Base-by-base conservation (phyloP, 2,888 invertebrate species). In the Branchinecta sandiegonensis region DNA sequence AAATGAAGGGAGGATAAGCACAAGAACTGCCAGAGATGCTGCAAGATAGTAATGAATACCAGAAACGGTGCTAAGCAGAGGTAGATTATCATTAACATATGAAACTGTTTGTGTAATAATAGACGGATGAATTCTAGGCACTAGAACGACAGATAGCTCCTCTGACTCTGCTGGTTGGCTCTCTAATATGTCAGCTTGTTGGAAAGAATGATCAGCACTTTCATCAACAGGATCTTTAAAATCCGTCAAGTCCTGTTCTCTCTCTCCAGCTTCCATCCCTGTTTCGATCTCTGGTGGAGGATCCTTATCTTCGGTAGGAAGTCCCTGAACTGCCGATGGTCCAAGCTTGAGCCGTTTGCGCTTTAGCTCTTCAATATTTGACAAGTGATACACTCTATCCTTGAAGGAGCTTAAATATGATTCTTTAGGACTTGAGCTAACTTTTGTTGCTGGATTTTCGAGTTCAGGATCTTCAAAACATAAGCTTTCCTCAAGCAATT, bases 181-280 rank as follows among this genome's bases (percentile, higher is more conserved):
- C 37, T 37, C 37, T 37, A 37, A 4, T 37, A 37, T 37, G 37
- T 37, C 37, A 37, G 37, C 37, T 37, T 37, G 37, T 5, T 37
- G 37, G 37, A 37, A 37, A 6, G 37, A 37, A 37, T 37, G 37
- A 37, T 37, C 37, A 56, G 17, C 56, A 14, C 17, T 17, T 8
- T 56, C 56, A n/a, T 56, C 56, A n/a, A 56, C 56, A 14, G 56
- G 14, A 56, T 56, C 56, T 56, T 56, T 56, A 56, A 56, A 56
- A n/a, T 56, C 56, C 10, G 8, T 10, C 17, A 14, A n/a, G n/a
- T 56, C 56, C 17, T 56, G n/a, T 14, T 10, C 56, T 56, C 17
- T 56, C 17, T 56, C 56, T 14, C 17, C 56, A 56, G 56, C 56
- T 56, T 56, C 56, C n/a, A 56, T n/a, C 14, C 56, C 56, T 8